These are phyloP conservation scores for Caenorhabditis afra DNA, from an alignment of 2,888 invertebrate species.

Conservation along the genomic window DNA sequence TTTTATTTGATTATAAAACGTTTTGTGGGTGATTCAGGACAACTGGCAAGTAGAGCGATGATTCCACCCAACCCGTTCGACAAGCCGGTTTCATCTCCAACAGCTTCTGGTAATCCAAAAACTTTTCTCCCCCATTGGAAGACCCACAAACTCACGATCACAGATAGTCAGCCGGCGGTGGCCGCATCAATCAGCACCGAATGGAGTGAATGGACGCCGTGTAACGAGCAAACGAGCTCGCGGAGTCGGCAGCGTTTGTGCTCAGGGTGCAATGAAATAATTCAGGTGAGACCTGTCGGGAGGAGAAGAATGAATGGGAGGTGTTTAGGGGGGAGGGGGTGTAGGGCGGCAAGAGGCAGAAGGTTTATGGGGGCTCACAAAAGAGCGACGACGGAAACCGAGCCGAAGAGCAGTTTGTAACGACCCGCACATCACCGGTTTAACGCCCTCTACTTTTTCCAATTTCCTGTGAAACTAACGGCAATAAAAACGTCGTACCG, in stretches of 20 bases:
- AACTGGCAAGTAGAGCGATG: slow-evolving; percentile 28
- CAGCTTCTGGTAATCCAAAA: slow-evolving; percentile 13
- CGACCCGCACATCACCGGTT: slow-evolving; percentile 7
- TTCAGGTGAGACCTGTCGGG: slow-evolving; percentile 48
- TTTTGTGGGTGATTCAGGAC: slow-evolving; percentile 13
- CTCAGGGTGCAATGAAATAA: slow-evolving; percentile 66
- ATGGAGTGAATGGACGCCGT: slow-evolving; percentile 74
- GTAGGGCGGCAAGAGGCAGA: background rate
- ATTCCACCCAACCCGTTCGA: slow-evolving; percentile 51
- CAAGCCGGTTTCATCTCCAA: slow-evolving; percentile 17
- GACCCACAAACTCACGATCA: background rate
- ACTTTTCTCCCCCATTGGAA: background rate
- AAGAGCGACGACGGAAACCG: slow-evolving; percentile 9
- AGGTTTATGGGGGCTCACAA: background rate
- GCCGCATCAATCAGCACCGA: slow-evolving; percentile 49
- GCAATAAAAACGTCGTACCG: background rate
- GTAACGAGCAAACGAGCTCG: slow-evolving; percentile 62
- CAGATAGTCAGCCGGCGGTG: slow-evolving; percentile 15
- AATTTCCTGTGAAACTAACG: slow-evolving; percentile 17
- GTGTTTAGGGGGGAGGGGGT: too few species aligned
- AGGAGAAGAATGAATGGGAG: background rate
- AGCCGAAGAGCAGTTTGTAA: background rate
- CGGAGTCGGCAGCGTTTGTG: slow-evolving; percentile 68
- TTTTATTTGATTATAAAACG: slow-evolving; percentile 2
- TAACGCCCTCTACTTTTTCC: background rate